These are phyloP conservation scores for Cyanocitta stelleri DNA, from an alignment of 2,113 vertebrate genomes.

Conservation along the genomic window DNA sequence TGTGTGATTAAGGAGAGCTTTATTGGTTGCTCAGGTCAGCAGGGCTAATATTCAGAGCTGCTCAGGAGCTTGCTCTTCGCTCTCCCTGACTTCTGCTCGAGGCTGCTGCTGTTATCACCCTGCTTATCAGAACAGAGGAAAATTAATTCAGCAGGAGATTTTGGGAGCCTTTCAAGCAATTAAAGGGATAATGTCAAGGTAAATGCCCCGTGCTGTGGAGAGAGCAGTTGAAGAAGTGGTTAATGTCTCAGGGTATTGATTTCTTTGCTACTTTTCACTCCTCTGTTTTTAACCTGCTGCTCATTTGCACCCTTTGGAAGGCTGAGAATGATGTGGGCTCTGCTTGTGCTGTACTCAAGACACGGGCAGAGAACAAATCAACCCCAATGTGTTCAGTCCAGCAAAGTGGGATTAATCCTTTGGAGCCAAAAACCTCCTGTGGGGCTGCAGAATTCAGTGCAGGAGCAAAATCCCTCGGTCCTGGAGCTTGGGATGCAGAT, in stretches of 20 bases:
- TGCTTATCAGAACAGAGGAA: neutral
- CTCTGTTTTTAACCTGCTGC: neutral
- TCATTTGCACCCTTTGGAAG: neutral
- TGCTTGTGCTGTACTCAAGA: neutral
- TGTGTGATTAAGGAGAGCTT: neutral
- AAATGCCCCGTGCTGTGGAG: neutral
- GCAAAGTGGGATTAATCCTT: accelerated
- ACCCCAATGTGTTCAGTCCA: accelerated
- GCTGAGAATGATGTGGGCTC: neutral
- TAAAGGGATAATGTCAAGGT: neutral
- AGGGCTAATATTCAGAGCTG: neutral
- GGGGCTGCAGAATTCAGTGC: neutral
- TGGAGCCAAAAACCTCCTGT: neutral
- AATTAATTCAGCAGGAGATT: neutral
- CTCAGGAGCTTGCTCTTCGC: neutral
- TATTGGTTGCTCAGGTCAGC: neutral
- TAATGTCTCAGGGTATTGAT: neutral
- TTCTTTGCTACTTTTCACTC: neutral
- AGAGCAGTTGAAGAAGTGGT: neutral
- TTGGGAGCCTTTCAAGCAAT: neutral
- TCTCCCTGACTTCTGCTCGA: neutral
- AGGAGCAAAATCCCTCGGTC: neutral
- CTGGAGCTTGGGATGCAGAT: neutral
- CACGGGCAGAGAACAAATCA: neutral
- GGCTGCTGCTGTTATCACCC: neutral